phyloP scores from a whole-genome alignment of 2,113 vertebrate species.

The Oryzias melastigma region DNA sequence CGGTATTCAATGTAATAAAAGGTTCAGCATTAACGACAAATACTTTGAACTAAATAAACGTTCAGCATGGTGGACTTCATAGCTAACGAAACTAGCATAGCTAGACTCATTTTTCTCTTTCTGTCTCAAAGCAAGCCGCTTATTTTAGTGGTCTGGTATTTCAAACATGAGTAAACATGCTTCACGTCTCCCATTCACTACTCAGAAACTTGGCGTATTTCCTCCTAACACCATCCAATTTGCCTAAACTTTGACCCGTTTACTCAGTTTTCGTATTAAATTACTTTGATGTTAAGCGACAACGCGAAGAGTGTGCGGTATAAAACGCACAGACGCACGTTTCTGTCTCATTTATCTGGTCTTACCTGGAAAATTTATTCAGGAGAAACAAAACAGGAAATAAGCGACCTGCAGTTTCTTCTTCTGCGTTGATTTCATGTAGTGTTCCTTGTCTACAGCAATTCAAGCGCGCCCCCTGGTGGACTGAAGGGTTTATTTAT shows the following conservation, averaged over 20 bases:
- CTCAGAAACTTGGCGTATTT: not conserved
- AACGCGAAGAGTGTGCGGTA: not conserved
- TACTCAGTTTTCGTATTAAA: too few species aligned
- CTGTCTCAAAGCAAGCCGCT: too few species aligned
- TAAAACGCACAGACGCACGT: not conserved
- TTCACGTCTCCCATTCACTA: too few species aligned
- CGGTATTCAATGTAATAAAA: too few species aligned
- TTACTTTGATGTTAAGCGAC: not conserved
- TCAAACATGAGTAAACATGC: too few species aligned
- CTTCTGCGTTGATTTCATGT: constrained; percentile 4
- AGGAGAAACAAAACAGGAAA: constrained; percentile 1
- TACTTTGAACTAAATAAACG: too few species aligned
- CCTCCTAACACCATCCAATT: constrained; percentile 7
- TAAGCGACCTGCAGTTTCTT: constrained; percentile 19
- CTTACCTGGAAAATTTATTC: constrained; percentile 45
- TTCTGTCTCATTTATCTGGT: not conserved
- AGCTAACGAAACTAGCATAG: too few species aligned
- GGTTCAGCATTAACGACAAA: too few species aligned
- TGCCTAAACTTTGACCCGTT: constrained; percentile 9
- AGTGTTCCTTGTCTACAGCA: too few species aligned
- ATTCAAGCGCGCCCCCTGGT: constrained; percentile 2
- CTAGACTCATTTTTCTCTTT: too few species aligned
- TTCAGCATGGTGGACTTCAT: too few species aligned
- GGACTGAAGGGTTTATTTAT: not conserved
- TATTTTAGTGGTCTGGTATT: too few species aligned